phyloP scores from a whole-genome alignment of 2,797 vertebrate species.

The Dipus sagitta region DNA sequence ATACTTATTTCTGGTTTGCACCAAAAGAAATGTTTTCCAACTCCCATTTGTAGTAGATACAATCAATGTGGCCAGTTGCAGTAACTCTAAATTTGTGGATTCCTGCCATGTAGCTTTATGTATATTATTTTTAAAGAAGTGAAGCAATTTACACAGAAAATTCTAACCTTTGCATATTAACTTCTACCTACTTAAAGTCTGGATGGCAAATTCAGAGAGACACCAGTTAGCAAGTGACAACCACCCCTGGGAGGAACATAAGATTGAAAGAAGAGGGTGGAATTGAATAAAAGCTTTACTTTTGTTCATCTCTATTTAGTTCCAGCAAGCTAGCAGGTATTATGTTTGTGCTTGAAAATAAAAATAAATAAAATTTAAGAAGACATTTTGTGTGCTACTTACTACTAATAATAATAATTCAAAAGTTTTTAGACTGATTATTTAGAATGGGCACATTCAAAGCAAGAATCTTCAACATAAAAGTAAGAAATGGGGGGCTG shows the following conservation, averaged over 20 bases:
- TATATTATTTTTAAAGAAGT: not conserved
- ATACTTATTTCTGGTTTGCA: not conserved
- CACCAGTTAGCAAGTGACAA: not conserved
- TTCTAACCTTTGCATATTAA: not conserved
- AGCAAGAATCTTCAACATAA: constrained; percentile 20
- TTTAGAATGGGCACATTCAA: constrained; percentile 49
- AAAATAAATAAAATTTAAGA: not conserved
- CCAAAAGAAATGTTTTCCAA: not conserved
- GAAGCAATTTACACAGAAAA: not conserved
- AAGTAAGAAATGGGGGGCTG: not conserved
- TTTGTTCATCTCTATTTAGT: not conserved
- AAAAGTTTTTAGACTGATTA: constrained; percentile 20
- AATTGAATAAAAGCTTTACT: not conserved
- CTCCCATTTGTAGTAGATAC: not conserved
- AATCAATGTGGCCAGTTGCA: not conserved
- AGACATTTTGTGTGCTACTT: constrained; percentile 25
- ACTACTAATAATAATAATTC: not conserved
- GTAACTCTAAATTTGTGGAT: not conserved
- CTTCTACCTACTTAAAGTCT: not conserved
- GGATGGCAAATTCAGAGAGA: not conserved
- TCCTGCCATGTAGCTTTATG: not conserved
- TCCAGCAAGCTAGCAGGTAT: not conserved
- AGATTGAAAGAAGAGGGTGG: not conserved
- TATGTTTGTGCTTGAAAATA: constrained; percentile 40
- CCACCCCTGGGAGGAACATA: not conserved